These are phyloP conservation scores for Petrolisthes manimaculis DNA, from an alignment of 2,888 invertebrate species.

Conservation along the genomic window DNA sequence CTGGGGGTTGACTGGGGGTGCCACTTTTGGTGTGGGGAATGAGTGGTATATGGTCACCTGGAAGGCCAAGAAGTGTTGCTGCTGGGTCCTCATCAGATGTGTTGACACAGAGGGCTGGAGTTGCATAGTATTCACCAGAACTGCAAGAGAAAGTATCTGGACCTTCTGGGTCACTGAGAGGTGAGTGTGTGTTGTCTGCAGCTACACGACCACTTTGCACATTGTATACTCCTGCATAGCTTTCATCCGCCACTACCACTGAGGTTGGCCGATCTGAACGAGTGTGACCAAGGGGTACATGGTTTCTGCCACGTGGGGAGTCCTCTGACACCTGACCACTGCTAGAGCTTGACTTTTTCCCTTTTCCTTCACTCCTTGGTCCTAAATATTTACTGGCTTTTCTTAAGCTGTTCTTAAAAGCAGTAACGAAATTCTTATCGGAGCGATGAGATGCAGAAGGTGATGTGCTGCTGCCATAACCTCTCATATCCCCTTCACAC, in stretches of 20 bases:
- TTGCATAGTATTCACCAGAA: constrained; percentile 58
- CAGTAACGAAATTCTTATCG: constrained; percentile 59
- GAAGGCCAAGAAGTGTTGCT: neutral
- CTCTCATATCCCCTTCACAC: constrained; percentile 1
- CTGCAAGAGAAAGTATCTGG: constrained; percentile 29
- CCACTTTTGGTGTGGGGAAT: neutral
- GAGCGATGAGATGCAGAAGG: neutral
- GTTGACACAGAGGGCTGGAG: constrained; percentile 56
- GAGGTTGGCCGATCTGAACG: neutral
- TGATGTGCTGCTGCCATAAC: neutral
- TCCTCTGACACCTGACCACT: no score
- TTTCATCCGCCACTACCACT: constrained; percentile 14
- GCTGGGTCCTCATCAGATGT: constrained; percentile 58
- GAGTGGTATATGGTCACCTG: neutral
- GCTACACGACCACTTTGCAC: constrained; percentile 48
- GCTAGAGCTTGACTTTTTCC: constrained; percentile 26
- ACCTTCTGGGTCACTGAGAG: constrained; percentile 45
- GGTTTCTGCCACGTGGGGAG: neutral
- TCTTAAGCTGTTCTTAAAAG: constrained; percentile 61
- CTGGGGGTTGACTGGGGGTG: constrained; percentile 36
- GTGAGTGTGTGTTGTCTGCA: constrained; percentile 14
- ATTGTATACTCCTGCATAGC: constrained; percentile 47
- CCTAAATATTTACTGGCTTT: constrained; percentile 63
- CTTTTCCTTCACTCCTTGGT: constrained; percentile 40
- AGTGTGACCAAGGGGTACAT: neutral